These are phyloP conservation scores for Smutsia temminckii DNA, from an alignment of 2,797 vertebrate species.

Conservation along the genomic window DNA sequence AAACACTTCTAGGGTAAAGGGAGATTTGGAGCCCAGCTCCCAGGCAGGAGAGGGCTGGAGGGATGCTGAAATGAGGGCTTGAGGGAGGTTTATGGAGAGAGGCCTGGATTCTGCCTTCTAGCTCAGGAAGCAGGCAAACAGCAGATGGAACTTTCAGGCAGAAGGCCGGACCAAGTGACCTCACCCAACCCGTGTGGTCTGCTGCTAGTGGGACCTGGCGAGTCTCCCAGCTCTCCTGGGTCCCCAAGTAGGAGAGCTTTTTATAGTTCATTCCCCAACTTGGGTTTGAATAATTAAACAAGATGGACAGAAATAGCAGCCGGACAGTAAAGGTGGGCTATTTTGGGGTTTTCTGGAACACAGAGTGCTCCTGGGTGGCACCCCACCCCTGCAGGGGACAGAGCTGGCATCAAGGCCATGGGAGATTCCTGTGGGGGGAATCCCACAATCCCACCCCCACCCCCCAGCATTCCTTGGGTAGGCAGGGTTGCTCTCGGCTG, in stretches of 20 bases:
- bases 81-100: neutral
- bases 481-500: neutral
- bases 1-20: neutral
- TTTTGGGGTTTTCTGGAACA: conserved; percentile 80
- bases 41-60: neutral
- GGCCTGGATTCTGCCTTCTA: neutral
- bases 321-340: conserved; percentile 61
- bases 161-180: conserved; percentile 51
- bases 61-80: neutral
- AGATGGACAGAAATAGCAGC: conserved; percentile 78
- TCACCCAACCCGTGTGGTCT: conserved; percentile 64
- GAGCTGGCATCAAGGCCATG: neutral
- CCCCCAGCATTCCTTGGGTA: neutral
- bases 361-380: conserved; percentile 46
- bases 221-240: conserved; percentile 74
- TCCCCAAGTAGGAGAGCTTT: conserved; percentile 74
- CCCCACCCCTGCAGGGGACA: conserved; percentile 50
- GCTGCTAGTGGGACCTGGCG: conserved; percentile 66
- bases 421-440: conserved; percentile 56
- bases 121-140: neutral
- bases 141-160: conserved; percentile 50
- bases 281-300: conserved; percentile 81
- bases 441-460: neutral
- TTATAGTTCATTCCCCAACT: conserved; percentile 75
- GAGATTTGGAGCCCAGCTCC: neutral